Percentiles rank a stretch among this genome's conserved stretches.
These are phyloP conservation scores for Tangara arthus DNA, from an alignment of 2,797 vertebrate species.

Conservation along the genomic window DNA sequence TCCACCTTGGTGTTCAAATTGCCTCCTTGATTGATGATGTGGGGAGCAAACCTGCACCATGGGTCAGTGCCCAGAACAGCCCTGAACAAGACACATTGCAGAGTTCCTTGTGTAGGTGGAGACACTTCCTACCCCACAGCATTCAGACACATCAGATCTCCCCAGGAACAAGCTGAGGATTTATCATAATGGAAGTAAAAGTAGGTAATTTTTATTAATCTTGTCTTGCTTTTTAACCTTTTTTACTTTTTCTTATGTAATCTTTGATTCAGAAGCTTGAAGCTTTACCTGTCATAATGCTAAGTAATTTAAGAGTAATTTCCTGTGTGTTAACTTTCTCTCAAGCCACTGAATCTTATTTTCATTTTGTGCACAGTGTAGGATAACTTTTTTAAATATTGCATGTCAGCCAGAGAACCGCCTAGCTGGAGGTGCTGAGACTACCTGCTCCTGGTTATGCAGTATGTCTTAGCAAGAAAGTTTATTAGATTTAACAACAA, in stretches of 20 bases:
- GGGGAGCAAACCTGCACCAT: neutral
- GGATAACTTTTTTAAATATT: neutral
- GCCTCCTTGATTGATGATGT: neutral
- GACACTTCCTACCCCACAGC: neutral
- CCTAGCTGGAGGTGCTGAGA: neutral
- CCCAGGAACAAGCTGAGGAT: neutral
- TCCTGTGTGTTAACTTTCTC: neutral
- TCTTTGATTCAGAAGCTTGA: neutral
- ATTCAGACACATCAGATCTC: neutral
- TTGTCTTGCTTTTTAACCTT: neutral
- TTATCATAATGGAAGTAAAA: conserved; percentile 1
- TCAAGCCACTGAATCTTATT: neutral
- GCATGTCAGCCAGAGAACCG: neutral
- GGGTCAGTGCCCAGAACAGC: neutral
- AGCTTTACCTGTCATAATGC: neutral
- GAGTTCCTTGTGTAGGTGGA: neutral
- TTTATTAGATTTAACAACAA: neutral
- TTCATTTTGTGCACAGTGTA: neutral
- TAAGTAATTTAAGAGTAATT: neutral
- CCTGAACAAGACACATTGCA: neutral
- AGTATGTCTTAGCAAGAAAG: neutral
- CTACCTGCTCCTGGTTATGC: neutral
- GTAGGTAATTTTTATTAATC: neutral
- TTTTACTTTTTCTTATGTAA: neutral
- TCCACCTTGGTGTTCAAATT: neutral